Percentiles rank a stretch among this genome's conserved stretches.
Evolutionary conservation across 1,140 invertebrate genomes (phyloP).

Genomic region (Anagrus nilaparvatae): DNA sequence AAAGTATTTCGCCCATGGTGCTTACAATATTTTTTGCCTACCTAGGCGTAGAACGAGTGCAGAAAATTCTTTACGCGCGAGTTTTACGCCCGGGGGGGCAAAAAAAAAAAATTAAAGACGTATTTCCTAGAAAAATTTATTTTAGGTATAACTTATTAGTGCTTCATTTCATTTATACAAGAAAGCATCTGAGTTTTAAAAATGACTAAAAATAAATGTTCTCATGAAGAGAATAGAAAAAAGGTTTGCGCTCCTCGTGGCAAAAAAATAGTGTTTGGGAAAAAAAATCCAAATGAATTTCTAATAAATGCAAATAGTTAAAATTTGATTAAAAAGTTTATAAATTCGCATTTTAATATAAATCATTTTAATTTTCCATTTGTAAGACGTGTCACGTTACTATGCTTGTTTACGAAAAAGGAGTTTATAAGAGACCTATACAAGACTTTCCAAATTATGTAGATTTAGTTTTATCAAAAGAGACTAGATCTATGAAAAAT

Average conservation of each 20-base stretch:
- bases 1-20: too few species aligned
- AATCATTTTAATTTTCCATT: neutral
- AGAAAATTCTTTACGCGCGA: too few species aligned
- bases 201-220: conserved; percentile 27
- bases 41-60: too few species aligned
- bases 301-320: neutral
- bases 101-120: too few species aligned
- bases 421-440: conserved; percentile 2
- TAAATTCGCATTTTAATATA: neutral
- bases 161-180: too few species aligned
- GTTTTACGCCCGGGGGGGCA: too few species aligned
- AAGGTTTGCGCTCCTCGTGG: conserved; percentile 1
- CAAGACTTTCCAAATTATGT: conserved; percentile 1
- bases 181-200: too few species aligned
- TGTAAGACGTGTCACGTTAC: neutral
- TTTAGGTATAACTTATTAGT: too few species aligned
- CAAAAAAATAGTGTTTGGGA: conserved; percentile 4
- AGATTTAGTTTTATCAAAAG: conserved; percentile 1
- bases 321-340: neutral
- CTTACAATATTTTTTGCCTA: too few species aligned
- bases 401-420: neutral
- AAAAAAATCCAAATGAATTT: neutral
- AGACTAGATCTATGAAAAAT: neutral
- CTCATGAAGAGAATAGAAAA: conserved; percentile 17
- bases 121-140: too few species aligned